Percentiles rank a stretch among this genome's conserved stretches.
phyloP scores from a whole-genome alignment of 1,140 invertebrate species.

The Trichonephila clavata region DNA sequence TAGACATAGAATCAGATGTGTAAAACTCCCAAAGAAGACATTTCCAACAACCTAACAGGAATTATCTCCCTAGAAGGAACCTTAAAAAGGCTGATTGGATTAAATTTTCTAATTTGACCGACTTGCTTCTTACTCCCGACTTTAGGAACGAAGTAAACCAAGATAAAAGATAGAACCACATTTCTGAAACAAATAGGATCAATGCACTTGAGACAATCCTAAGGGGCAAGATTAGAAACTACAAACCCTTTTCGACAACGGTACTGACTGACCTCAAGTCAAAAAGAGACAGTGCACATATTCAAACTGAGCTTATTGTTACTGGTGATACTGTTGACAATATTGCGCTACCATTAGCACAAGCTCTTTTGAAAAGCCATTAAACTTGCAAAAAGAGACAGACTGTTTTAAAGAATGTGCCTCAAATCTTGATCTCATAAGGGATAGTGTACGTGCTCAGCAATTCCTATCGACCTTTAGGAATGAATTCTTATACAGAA shows the following conservation, averaged over 20 bases:
- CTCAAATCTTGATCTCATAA: too few relatives aligned
- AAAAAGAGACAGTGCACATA: too few relatives aligned
- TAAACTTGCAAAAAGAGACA: too few relatives aligned
- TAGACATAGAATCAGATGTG: conserved; percentile 12
- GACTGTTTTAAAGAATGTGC: too few relatives aligned
- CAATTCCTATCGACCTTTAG: too few relatives aligned
- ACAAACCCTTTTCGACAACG: conserved; percentile 12
- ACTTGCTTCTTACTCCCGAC: conserved; percentile 2
- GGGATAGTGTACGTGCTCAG: too few relatives aligned
- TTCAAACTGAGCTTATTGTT: too few relatives aligned
- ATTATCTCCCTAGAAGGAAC: conserved; percentile 39
- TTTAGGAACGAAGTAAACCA: background rate
- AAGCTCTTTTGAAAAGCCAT: too few relatives aligned
- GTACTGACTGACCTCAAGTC: background rate
- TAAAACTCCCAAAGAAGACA: background rate
- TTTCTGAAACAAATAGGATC: conserved; percentile 47
- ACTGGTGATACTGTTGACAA: too few relatives aligned
- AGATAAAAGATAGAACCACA: conserved; percentile 23
- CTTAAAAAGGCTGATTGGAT: conserved; percentile 38
- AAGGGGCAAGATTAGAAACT: conserved; percentile 36
- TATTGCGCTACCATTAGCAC: too few relatives aligned
- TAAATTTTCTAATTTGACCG: background rate
- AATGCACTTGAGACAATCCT: conserved; percentile 22
- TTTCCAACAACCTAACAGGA: background rate
- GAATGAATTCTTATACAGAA: too few relatives aligned